A percentile compares a stretch with the other conserved stretches of the same genome.
Evolutionary conservation across 2,797 vertebrate genomes (phyloP).

Genomic region (Champsocephalus esox): DNA sequence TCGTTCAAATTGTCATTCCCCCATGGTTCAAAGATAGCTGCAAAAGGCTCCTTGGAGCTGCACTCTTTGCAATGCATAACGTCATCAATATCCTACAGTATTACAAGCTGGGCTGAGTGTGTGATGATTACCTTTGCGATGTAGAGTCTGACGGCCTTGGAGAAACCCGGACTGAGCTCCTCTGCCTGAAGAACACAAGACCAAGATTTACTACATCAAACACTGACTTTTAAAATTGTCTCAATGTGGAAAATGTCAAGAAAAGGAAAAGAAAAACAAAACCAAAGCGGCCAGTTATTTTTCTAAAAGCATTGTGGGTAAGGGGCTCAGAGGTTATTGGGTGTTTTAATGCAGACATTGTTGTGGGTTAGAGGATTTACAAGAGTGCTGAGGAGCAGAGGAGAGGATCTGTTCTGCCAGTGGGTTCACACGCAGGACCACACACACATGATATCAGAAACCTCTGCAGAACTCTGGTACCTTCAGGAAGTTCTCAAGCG

Average conservation of each 20-base stretch:
- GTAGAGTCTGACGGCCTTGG: constrained; percentile 90
- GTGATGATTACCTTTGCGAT: constrained; percentile 90
- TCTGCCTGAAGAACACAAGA: constrained; percentile 84
- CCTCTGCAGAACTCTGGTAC: constrained; percentile 64
- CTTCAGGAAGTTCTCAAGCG: constrained; percentile 93
- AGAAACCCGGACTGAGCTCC: constrained; percentile 91
- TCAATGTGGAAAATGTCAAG: not conserved
- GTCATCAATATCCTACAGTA: too few relatives aligned
- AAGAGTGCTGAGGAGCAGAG: not conserved
- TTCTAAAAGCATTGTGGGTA: not conserved
- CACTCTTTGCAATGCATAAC: not conserved
- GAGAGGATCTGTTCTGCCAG: not conserved
- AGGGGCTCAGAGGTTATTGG: not conserved
- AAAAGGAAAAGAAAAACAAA: not conserved
- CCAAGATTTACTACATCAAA: not conserved
- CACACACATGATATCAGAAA: not conserved
- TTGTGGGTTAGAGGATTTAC: too few relatives aligned
- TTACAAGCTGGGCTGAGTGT: not conserved
- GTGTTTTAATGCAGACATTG: too few relatives aligned
- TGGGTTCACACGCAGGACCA: not conserved
- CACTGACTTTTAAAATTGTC: not conserved
- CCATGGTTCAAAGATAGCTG: not conserved
- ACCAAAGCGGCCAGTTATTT: not conserved
- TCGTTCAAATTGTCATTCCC: not conserved
- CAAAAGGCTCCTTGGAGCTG: not conserved